Conservation (phyloP, 2,113 vertebrate genomes). For the Muscicapa adusta region DNA sequence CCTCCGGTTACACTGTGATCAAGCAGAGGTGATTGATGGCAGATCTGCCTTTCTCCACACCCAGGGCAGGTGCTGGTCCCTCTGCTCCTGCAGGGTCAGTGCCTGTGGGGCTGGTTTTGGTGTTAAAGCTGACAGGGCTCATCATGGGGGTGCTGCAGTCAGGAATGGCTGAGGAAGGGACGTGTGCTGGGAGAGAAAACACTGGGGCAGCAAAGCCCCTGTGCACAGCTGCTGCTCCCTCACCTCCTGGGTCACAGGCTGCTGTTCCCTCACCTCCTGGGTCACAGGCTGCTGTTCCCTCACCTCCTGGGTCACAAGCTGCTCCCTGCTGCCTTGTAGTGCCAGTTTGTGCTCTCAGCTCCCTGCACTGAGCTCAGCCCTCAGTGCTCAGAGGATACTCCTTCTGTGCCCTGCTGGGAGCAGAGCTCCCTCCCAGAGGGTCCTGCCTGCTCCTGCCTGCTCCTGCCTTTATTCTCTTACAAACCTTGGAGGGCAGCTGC, state of each 20-base stretch:
- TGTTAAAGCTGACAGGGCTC: not conserved
- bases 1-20: rapidly evolving
- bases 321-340: rapidly evolving
- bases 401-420: not conserved
- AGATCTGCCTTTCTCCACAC: not conserved
- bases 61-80: not conserved
- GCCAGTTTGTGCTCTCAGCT: not conserved
- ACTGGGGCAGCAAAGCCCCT: not conserved
- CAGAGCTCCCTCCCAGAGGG: rapidly evolving
- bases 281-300: too few relatives aligned
- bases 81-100: not conserved
- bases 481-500: not conserved
- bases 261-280: not conserved
- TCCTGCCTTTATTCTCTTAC: rapidly evolving
- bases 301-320: not conserved
- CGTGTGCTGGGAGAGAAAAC: not conserved
- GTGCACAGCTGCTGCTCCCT: not conserved
- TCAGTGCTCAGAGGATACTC: rapidly evolving
- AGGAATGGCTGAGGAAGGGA: not conserved
- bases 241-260: rapidly evolving
- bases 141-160: rapidly evolving
- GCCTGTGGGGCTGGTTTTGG: not conserved
- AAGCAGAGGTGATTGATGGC: not conserved
- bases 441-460: not conserved
- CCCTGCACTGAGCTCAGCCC: not conserved